Evolutionary conservation across 2,888 invertebrate genomes (phyloP).

Genomic region (Zhuqinia jingwanae): DNA sequence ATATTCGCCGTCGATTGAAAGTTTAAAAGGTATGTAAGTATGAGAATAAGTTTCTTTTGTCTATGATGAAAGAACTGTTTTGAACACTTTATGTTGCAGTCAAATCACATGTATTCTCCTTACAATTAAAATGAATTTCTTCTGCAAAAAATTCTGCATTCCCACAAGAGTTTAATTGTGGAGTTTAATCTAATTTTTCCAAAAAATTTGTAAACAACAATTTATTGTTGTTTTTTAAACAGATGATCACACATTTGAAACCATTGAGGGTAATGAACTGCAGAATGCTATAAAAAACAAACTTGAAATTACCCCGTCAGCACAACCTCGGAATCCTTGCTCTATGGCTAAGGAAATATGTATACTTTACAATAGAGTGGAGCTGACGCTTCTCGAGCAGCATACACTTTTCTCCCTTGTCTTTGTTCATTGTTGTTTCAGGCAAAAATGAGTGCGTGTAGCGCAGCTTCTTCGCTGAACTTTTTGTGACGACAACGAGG

Average conservation of each 20-base stretch:
- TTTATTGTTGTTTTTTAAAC: background rate
- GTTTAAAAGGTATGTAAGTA: too few species aligned
- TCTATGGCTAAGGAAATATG: background rate
- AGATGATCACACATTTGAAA: constrained; percentile 21
- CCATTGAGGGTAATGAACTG: constrained; percentile 21
- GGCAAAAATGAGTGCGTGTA: background rate
- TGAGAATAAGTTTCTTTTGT: too few species aligned
- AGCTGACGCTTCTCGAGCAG: background rate
- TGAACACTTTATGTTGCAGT: too few species aligned
- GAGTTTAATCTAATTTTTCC: too few species aligned
- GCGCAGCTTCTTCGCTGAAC: too few species aligned
- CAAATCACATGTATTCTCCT: too few species aligned
- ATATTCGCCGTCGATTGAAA: too few species aligned
- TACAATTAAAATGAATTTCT: too few species aligned
- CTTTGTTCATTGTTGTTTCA: background rate
- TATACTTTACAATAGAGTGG: background rate
- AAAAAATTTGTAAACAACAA: too few species aligned
- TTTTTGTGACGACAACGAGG: background rate
- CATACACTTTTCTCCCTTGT: background rate
- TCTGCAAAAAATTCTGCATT: too few species aligned
- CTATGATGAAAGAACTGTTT: too few species aligned
- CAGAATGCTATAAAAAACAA: constrained; percentile 18
- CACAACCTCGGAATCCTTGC: background rate
- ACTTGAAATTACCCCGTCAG: background rate
- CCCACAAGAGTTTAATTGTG: too few species aligned